Base-by-base conservation (phyloP, 2,888 invertebrate species). In the Allolobophora icterica region DNA sequence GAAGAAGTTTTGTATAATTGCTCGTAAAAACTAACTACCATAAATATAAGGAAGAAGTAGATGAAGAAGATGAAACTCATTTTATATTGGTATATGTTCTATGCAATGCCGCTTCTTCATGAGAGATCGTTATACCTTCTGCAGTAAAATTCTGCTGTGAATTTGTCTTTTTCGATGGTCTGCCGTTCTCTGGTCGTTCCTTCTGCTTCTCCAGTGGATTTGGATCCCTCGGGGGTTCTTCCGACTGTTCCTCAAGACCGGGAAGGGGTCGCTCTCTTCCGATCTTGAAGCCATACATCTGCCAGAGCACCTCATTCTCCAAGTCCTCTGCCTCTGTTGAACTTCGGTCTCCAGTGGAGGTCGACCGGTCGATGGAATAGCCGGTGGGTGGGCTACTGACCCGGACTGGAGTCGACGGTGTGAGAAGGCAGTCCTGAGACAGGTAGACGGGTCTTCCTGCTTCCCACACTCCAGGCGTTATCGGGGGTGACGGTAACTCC, bases 391-490 rank as follows among this genome's bases (percentile, higher is more conserved):
- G 71, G n/a, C 71, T 71, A 11, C 30, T 30, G 71, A n/a, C 30
- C 30, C 71, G 30, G 71, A 71, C 71, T 71, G 71, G 71, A 71
- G 71, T 71, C 30, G 71, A 71, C 71, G 71, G 71, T 30, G 71
- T 71, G 71, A 71, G 71, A 71, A 71, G 71, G n/a, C 71, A 71
- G 71, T 71, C 71, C 71, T 71, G 71, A 11, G 71, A 71, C 71
- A 71, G 71, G 71, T 71, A 71, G 34, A 87, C 19, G 24, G 87
- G 38, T 24, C 87, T 87, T 35, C 38, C 38, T 87, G 5, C 35
- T 38, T 87, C 87, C 87, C 87, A 87, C 38, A 87, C 38, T 87
- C 87, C 87, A 35, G 35, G 87, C 24, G 34, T 87, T 30, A 87
- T 87, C n/a, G 87, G 38, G 0, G 87, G 87, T 8, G 87, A 24